Conservation (phyloP, 2,797 vertebrate genomes). For the Siniperca scherzeri region DNA sequence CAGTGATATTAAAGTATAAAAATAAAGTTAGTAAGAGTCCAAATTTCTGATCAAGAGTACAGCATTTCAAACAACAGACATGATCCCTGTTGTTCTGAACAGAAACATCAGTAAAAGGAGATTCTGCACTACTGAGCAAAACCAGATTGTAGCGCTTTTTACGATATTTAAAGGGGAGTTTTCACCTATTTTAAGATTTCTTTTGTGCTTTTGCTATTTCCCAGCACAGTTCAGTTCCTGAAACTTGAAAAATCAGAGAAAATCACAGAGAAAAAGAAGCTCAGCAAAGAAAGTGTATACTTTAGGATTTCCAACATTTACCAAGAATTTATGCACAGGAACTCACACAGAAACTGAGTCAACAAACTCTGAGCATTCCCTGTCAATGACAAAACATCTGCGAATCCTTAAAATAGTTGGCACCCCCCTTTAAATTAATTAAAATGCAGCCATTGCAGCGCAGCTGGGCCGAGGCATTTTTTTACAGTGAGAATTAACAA, state of each 20-base stretch:
- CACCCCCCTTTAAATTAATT: constrained; percentile 41
- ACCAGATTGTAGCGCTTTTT: background rate
- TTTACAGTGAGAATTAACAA: constrained; percentile 25
- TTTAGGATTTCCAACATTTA: background rate
- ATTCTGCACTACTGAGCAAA: background rate
- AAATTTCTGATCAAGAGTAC: background rate
- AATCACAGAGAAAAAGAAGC: background rate
- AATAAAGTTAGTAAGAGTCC: background rate
- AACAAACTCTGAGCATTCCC: background rate
- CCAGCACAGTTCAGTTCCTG: background rate
- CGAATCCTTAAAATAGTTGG: constrained; percentile 36
- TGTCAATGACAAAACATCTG: constrained; percentile 39
- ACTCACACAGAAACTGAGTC: background rate
- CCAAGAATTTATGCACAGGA: background rate
- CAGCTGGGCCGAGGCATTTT: constrained; percentile 23
- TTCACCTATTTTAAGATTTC: background rate
- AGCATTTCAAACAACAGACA: background rate
- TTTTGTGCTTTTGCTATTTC: background rate
- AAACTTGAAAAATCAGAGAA: background rate
- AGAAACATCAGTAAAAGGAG: too few relatives aligned
- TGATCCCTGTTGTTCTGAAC: background rate
- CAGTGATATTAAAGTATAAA: background rate
- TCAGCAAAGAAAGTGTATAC: background rate
- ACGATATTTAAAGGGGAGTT: constrained; percentile 7
- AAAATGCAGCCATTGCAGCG: background rate